These are phyloP conservation scores for Alethe castanea DNA, from an alignment of 2,113 vertebrate genomes.

Conservation along the genomic window DNA sequence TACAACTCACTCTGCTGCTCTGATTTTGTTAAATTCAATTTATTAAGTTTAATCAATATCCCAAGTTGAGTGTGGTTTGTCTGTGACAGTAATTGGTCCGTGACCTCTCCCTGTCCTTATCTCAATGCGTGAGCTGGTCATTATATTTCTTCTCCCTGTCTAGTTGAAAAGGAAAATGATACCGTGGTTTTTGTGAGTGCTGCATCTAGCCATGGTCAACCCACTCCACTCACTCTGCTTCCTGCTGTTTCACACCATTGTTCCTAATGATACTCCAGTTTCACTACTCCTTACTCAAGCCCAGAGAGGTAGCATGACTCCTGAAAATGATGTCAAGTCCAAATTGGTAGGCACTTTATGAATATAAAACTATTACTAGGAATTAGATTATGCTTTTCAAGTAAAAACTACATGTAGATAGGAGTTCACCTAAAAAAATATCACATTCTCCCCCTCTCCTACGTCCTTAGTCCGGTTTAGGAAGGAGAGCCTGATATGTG, in stretches of 20 bases:
- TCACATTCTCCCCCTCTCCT: not conserved
- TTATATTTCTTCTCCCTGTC: not conserved
- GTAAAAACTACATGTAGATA: not conserved
- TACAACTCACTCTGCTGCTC: not conserved
- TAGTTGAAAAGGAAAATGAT: not conserved
- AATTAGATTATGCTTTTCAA: not conserved
- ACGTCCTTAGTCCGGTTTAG: not conserved
- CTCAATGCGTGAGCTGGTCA: not conserved
- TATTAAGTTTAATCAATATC: not conserved
- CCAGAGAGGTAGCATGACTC: not conserved
- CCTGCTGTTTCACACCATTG: not conserved
- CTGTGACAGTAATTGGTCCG: not conserved
- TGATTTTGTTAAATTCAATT: not conserved
- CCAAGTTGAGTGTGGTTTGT: not conserved
- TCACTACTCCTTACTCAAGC: not conserved
- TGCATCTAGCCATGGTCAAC: not conserved
- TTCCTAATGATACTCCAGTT: not conserved
- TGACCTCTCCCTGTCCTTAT: not conserved
- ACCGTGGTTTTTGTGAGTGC: not conserved
- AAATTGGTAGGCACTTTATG: not conserved
- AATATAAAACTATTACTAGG: not conserved
- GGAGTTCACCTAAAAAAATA: not conserved
- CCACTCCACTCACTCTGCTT: not conserved
- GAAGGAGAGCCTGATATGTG: rapidly evolving
- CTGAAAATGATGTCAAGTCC: not conserved